Evolutionary conservation across 2,888 invertebrate species (phyloP).

Genomic region (Caenorhabditis panamensis): DNA sequence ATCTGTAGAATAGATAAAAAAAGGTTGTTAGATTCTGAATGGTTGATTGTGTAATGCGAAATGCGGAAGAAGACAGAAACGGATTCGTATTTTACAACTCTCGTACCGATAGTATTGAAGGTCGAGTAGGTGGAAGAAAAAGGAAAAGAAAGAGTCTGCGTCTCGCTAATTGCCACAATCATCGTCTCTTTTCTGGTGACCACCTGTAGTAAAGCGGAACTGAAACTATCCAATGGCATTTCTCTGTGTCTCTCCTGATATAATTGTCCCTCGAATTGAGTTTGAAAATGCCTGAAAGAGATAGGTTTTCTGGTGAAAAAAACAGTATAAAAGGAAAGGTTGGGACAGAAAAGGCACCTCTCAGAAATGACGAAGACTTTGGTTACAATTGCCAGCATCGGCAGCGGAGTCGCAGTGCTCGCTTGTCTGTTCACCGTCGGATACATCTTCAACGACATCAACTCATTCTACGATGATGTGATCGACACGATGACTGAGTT

Average conservation of each 20-base stretch:
- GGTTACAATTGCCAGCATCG: conserved; percentile 61
- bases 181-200: conserved; percentile 28
- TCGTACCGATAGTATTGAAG: conserved; percentile 38
- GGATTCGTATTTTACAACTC: conserved; percentile 36
- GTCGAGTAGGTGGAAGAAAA: conserved; percentile 29
- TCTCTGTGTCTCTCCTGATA: conserved; percentile 19
- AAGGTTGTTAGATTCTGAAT: too few relatives aligned
- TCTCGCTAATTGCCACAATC: not conserved
- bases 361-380: conserved; percentile 57
- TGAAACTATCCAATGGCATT: conserved; percentile 30
- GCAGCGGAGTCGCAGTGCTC: conserved; percentile 64
- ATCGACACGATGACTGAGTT: conserved; percentile 67
- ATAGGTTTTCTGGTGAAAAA: not conserved
- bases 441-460: conserved; percentile 70
- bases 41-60: too few relatives aligned
- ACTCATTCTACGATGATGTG: conserved; percentile 69
- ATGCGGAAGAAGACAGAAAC: conserved; percentile 46
- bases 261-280: conserved; percentile 7
- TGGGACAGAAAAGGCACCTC: conserved; percentile 17
- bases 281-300: not conserved
- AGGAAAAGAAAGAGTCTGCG: conserved; percentile 6
- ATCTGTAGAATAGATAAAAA: not conserved
- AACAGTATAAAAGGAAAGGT: conserved; percentile 7
- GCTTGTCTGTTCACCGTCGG: conserved; percentile 63
- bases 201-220: conserved; percentile 61